Percentiles rank a stretch among this genome's conserved stretches.
Evolutionary conservation across 2,888 invertebrate genomes (phyloP).

Genomic region (Ormyrus thymus): DNA sequence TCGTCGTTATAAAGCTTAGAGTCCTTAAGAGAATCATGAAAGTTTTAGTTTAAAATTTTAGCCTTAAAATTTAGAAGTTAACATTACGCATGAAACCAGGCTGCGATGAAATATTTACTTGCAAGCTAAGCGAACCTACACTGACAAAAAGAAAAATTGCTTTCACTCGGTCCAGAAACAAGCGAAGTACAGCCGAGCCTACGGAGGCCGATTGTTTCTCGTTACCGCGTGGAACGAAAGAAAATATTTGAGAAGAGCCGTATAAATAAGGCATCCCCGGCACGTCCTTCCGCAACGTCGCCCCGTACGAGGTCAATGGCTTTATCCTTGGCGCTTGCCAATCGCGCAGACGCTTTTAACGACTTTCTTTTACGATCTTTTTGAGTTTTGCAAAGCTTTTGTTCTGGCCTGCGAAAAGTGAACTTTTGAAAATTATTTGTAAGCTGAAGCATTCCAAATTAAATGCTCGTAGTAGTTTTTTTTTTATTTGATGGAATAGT

Average conservation of each 20-base stretch:
- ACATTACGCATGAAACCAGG: not conserved
- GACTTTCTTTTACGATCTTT: too few species aligned
- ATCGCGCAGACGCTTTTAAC: not conserved
- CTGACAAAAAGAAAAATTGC: not conserved
- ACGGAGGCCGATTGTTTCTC: not conserved
- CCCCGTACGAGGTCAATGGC: conserved; percentile 38
- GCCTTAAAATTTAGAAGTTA: too few species aligned
- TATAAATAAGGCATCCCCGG: conserved; percentile 1
- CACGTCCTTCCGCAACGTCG: conserved; percentile 46
- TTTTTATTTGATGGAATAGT: too few species aligned
- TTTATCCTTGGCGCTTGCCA: not conserved
- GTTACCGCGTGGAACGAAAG: not conserved
- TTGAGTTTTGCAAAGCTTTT: too few species aligned
- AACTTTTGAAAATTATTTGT: too few species aligned
- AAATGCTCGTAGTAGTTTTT: too few species aligned
- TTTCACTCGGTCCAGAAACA: not conserved
- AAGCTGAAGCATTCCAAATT: too few species aligned
- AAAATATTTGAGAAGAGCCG: not conserved
- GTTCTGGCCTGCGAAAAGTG: too few species aligned
- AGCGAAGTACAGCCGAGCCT: conserved; percentile 6
- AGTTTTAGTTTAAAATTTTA: too few species aligned
- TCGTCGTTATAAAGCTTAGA: too few species aligned
- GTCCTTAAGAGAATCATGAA: too few species aligned
- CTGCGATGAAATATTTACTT: not conserved
- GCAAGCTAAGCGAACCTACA: not conserved